Conservation (phyloP, 2,797 vertebrate genomes). For the Valencia hispanica region DNA sequence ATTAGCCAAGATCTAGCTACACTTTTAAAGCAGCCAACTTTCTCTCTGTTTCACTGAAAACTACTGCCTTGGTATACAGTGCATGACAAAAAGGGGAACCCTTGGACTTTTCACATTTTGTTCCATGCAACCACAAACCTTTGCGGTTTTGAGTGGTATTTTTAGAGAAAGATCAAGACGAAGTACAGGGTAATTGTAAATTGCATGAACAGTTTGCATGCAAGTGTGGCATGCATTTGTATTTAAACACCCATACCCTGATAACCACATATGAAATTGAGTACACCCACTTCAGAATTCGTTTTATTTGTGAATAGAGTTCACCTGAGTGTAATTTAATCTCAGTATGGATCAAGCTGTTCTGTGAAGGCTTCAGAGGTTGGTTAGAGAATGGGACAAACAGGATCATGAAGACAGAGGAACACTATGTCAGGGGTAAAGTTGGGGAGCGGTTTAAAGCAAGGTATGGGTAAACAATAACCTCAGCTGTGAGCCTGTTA, state of each 20-base stretch:
- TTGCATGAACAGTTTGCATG: background rate
- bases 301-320: background rate
- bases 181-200: background rate
- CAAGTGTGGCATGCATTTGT: background rate
- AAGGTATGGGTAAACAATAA: background rate
- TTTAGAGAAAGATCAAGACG: background rate
- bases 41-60: background rate
- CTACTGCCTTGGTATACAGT: background rate
- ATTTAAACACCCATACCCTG: fast-evolving
- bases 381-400: background rate
- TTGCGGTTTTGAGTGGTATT: background rate
- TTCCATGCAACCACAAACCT: background rate
- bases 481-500: background rate
- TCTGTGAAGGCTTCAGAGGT: background rate
- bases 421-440: background rate
- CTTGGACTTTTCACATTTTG: background rate
- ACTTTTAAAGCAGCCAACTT: conserved; percentile 12
- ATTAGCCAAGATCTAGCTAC: background rate
- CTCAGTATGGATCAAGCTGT: background rate
- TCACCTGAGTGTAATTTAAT: background rate
- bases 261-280: background rate
- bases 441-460: background rate
- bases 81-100: background rate
- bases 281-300: background rate
- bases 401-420: background rate